phyloP scores from a whole-genome alignment of 2,888 invertebrate genomes.

The Alcis repandata region DNA sequence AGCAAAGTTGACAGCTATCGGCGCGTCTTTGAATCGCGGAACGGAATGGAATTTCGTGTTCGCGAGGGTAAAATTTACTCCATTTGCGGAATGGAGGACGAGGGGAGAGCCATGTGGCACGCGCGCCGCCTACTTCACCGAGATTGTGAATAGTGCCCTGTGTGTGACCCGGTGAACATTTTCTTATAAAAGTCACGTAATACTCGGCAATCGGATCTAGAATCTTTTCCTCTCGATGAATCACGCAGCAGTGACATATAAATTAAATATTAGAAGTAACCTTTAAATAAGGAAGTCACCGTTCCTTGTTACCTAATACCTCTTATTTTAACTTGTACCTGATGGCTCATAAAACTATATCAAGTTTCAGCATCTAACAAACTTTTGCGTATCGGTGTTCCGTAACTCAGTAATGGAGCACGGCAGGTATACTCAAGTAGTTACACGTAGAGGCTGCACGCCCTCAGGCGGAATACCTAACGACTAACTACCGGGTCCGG shows the following conservation, averaged over 20 bases:
- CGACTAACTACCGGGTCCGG: constrained; percentile 51
- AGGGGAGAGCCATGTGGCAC: constrained; percentile 26
- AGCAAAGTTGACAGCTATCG: constrained; percentile 57
- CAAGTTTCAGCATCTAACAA: constrained; percentile 28
- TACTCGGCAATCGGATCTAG: constrained; percentile 4
- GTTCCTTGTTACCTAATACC: not conserved
- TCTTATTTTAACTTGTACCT: not conserved
- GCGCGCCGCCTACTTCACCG: constrained; percentile 24
- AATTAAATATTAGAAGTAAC: not conserved
- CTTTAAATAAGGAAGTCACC: not conserved
- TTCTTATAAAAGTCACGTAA: constrained; percentile 27
- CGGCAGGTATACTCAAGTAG: constrained; percentile 55
- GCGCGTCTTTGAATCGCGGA: constrained; percentile 49
- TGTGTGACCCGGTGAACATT: constrained; percentile 18
- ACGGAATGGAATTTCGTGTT: constrained; percentile 52
- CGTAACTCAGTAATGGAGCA: constrained; percentile 60
- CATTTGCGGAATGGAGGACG: constrained; percentile 47
- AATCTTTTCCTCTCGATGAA: not conserved
- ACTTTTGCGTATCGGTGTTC: constrained; percentile 54
- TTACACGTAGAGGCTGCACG: constrained; percentile 58
- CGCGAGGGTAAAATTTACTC: constrained; percentile 53
- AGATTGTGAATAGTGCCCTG: constrained; percentile 30
- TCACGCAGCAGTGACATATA: constrained; percentile 3
- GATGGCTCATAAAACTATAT: constrained; percentile 6
- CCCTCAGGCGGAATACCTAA: constrained; percentile 51